A percentile compares a stretch with the other conserved stretches of the same genome.
Evolutionary conservation across 2,888 invertebrate species (phyloP).

Genomic region (Nebria brevicollis): DNA sequence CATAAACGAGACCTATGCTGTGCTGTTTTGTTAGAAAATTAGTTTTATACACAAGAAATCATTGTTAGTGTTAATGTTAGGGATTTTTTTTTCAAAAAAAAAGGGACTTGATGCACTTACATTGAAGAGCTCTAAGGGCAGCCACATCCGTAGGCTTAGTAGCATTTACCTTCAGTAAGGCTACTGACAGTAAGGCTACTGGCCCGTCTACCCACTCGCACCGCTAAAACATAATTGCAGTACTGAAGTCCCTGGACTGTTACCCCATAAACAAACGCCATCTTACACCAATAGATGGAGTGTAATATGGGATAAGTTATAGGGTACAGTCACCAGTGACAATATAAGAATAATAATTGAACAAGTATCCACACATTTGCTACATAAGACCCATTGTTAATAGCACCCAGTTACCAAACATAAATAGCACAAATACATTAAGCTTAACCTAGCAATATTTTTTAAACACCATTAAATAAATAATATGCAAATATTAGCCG

Average conservation of each 20-base stretch:
- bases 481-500: neutral
- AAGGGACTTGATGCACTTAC: constrained; percentile 43
- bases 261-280: constrained; percentile 26
- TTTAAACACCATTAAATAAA: too few species aligned
- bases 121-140: constrained; percentile 46
- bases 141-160: constrained; percentile 53
- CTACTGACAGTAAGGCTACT: constrained; percentile 59
- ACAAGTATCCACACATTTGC: constrained; percentile 19
- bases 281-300: constrained; percentile 8
- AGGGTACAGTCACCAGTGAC: neutral
- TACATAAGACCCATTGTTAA: neutral
- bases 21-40: neutral
- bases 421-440: neutral
- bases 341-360: neutral
- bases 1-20: too few species aligned
- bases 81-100: neutral
- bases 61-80: constrained; percentile 11
- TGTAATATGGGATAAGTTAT: constrained; percentile 9
- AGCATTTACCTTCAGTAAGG: constrained; percentile 64
- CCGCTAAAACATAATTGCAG: constrained; percentile 63
- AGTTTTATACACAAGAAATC: neutral
- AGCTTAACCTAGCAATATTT: too few species aligned
- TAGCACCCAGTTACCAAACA: neutral
- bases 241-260: constrained; percentile 54
- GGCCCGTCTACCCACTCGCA: constrained; percentile 64